Conservation (phyloP, 2,113 vertebrate genomes). For the Geothlypis trichas region DNA sequence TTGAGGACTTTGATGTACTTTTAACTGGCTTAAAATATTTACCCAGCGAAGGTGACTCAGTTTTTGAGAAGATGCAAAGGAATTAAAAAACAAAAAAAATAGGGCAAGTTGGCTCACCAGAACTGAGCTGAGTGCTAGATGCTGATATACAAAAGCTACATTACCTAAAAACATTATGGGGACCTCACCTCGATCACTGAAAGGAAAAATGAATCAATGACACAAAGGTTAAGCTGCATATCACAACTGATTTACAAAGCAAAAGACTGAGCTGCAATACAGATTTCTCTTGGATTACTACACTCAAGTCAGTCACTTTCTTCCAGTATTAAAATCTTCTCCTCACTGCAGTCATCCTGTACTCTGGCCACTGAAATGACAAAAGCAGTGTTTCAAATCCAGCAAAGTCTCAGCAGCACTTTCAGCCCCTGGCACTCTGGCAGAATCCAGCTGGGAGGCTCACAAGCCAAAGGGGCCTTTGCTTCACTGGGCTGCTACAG, state of each 20-base stretch:
- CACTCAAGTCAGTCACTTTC: background rate
- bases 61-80: background rate
- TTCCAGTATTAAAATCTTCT: background rate
- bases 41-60: background rate
- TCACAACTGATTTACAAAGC: background rate
- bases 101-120: background rate
- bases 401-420: background rate
- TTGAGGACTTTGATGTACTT: background rate
- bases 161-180: background rate
- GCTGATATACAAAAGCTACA: background rate
- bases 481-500: background rate
- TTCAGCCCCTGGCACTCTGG: background rate
- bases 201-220: background rate
- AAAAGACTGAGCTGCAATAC: background rate
- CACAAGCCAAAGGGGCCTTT: background rate
- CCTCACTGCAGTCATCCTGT: background rate
- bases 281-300: background rate
- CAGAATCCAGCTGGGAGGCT: background rate
- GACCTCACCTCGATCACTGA: background rate
- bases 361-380: background rate
- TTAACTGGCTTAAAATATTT: background rate
- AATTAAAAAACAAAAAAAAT: background rate
- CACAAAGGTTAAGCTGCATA: background rate
- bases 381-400: background rate
- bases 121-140: background rate